Base-by-base conservation (phyloP, 35 echinoderm and acorn worm species). In the Apostichopus japonicus region DNA sequence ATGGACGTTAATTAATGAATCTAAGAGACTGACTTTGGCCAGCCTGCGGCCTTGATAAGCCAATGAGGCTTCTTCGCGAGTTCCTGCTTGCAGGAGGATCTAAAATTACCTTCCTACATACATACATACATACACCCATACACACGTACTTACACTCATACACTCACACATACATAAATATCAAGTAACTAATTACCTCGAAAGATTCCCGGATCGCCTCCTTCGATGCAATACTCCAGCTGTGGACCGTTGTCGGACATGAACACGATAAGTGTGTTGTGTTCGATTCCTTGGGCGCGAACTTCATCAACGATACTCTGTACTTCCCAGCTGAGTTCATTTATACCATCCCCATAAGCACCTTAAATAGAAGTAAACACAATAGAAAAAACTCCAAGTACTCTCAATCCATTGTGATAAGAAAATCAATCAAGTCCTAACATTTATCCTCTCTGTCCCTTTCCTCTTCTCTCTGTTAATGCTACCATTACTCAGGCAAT, bases 181-280 rank as follows among this genome's bases (percentile, higher is more conserved):
- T 33, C 27, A 33, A 33, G 27, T 33, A 33, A 33, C 27, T 33
- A 33, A 33, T 33, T 44, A 44, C 79, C 92, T 86, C 79, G 86
- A 71, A 93, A 72, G 16, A 93, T 86, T 71, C 92, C 92, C 8
- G 92, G 70, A 86, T 82, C 53, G 6, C 92, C 92, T 23, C 58
- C 59, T 54, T 93, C 92, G 72, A 33, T 8, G 44, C 92, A 93
- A 54, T 67, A 73, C 57, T 93, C 92, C 33, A 87, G 56, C 11
- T 93, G 82, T 23, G 92, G 92, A 2, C 92, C 92, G 70, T 93
- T 53, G 55, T 93, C 92, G 53, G 92, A 93, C 71, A 88, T 87
- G 33, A 93, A 87, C 4, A 93, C 71, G 22, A 93, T 54, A 56
- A 93, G 54, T 1, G 92, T 93, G 8, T 87, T 88, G 1, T 76